Conservation (phyloP, 2,888 invertebrate species). For the Chymomyza fuscimana region DNA sequence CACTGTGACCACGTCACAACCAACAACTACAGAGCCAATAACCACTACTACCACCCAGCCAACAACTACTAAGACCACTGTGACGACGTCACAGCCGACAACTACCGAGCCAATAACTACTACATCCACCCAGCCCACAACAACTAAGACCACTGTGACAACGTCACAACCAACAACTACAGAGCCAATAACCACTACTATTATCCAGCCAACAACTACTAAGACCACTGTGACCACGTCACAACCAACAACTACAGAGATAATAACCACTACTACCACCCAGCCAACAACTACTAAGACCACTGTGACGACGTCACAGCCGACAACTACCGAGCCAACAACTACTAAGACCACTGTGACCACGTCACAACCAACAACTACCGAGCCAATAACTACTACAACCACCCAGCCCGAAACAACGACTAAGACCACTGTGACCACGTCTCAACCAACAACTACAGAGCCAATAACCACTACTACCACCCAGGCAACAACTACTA, state of each 20-base stretch:
- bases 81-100: background rate
- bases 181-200: background rate
- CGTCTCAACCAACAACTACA: background rate
- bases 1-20: background rate
- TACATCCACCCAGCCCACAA: background rate
- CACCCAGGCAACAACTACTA: slow-evolving; percentile 3
- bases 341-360: background rate
- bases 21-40: background rate
- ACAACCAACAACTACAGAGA: background rate
- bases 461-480: background rate
- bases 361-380: background rate
- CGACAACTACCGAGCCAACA: background rate
- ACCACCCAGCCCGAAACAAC: background rate
- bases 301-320: slow-evolving; percentile 5
- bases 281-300: background rate
- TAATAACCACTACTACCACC: background rate
- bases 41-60: background rate
- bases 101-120: background rate
- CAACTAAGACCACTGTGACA: background rate
- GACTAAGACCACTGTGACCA: background rate
- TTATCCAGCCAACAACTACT: background rate
- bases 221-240: background rate
- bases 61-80: background rate
- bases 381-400: background rate
- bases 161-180: background rate